Conservation (phyloP, 2,888 invertebrate genomes). For the Thumatha senex region DNA sequence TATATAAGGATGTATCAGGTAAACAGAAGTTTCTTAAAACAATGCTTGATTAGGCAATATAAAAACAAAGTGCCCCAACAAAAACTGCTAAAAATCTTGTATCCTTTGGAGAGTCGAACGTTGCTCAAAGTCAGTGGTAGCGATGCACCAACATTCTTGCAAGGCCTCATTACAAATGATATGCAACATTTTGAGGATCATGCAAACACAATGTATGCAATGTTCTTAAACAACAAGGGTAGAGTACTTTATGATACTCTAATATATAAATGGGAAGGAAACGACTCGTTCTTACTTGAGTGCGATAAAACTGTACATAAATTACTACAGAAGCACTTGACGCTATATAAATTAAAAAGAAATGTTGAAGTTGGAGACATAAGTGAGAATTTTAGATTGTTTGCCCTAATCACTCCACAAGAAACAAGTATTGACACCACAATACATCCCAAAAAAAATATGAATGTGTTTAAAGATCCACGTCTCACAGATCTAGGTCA, state of each 20-base stretch:
- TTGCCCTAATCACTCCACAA: constrained; percentile 74
- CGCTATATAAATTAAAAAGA: constrained; percentile 89
- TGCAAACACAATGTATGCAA: constrained; percentile 88
- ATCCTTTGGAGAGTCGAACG: constrained; percentile 61
- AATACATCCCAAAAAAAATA: constrained; percentile 25
- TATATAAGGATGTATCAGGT: constrained; percentile 52
- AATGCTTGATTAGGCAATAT: constrained; percentile 42
- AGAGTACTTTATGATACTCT: constrained; percentile 92
- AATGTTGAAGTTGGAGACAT: constrained; percentile 87
- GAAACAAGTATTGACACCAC: constrained; percentile 30
- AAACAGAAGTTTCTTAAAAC: constrained; percentile 56
- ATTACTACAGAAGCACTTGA: constrained; percentile 88
- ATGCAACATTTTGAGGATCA: constrained; percentile 87
- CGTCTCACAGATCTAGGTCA: constrained; percentile 85
- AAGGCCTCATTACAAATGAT: constrained; percentile 97
- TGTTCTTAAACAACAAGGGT: constrained; percentile 94
- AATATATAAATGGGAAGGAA: constrained; percentile 84
- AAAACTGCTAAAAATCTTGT: constrained; percentile 45
- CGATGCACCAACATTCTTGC: constrained; percentile 86
- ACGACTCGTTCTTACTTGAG: constrained; percentile 88
- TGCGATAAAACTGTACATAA: constrained; percentile 86
- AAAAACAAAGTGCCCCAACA: constrained; percentile 42
- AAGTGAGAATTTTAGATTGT: constrained; percentile 84
- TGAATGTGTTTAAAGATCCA: constrained; percentile 85
- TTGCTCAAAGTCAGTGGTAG: constrained; percentile 61